These are phyloP conservation scores for Protobothrops mucrosquamatus DNA, from an alignment of 2,113 vertebrate genomes.

Conservation along the genomic window DNA sequence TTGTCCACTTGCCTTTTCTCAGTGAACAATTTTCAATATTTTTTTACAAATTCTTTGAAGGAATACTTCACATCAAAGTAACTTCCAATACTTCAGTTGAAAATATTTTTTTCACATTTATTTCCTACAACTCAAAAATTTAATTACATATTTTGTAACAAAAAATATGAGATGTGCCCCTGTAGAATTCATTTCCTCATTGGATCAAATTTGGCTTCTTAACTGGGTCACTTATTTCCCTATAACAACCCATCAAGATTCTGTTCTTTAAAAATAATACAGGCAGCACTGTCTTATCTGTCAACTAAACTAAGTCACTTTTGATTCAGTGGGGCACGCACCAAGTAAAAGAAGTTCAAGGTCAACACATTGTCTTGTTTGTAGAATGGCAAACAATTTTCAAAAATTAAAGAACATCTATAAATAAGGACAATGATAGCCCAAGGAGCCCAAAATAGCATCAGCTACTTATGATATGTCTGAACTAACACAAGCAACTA, in stretches of 20 bases:
- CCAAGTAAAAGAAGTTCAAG: not conserved
- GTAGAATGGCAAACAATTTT: not conserved
- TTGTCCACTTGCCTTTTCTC: not conserved
- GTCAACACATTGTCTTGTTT: not conserved
- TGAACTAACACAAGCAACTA: not conserved
- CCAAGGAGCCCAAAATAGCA: not conserved
- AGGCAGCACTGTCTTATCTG: not conserved
- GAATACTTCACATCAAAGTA: not conserved
- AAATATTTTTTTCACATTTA: not conserved
- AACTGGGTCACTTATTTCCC: not conserved
- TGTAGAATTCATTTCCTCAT: not conserved
- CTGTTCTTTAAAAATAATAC: not conserved
- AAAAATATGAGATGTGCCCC: not conserved
- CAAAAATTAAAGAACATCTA: not conserved
- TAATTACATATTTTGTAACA: not conserved
- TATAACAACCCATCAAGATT: not conserved
- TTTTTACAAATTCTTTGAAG: not conserved
- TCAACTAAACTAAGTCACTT: not conserved
- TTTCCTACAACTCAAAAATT: not conserved
- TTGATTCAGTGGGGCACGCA: not conserved
- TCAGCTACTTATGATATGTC: not conserved
- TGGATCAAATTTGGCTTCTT: not conserved
- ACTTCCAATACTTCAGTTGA: not conserved
- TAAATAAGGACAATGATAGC: not conserved
- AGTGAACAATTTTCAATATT: not conserved